Base-by-base conservation (phyloP, 2,113 vertebrate species). In the Nesogale talazaci region DNA sequence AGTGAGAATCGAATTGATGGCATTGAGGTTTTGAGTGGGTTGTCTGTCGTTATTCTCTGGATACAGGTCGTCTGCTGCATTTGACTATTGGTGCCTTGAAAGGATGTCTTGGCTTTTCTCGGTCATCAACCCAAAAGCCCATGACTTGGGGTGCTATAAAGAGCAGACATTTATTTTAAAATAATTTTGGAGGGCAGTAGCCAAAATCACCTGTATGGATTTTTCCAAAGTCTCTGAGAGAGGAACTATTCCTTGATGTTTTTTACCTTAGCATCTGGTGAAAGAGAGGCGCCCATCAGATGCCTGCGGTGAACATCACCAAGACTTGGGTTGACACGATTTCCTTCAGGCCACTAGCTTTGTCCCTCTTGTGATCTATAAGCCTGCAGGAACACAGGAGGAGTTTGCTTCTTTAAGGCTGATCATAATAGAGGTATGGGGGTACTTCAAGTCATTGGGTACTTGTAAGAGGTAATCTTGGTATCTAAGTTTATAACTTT, bases 331-430 rank as follows among this genome's bases (percentile, higher is more conserved):
- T 15, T 93, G 65, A 83, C 22, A n/a, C 31, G 27, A 86, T 46
- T 86, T 17, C 23, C 23, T 40, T 27, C 57, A 83, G 29, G 23
- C 40, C 70, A 27, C 9, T 1, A 2, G 1, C 5, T 56, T 7
- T 42, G 0, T 20, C 0, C 15, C 27, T 52, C 15, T n/a, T 15
- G 22, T 3, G 11, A 14, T 61, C 59, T 23, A 12, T 19, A 0
- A 1, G 12, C 77, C 22, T 90, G 3, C 22, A 57, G 77, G 38
- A 56, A 79, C 8, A 40, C 27, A 67, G 57, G 77, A 42, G 74
- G 56, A 63, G 6, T 2, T 31, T 56, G 4, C 27, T 74, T 22
- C 77, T 83, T 57, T 79, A 74, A 63, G 27, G 12, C 46, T n/a
- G 1, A 63, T 81, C 20, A 77, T 85, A 79, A 52, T 74, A 77